Percentiles rank a stretch among this genome's conserved stretches.
Conservation (phyloP, 2,113 vertebrate genomes). For the Solea solea region DNA sequence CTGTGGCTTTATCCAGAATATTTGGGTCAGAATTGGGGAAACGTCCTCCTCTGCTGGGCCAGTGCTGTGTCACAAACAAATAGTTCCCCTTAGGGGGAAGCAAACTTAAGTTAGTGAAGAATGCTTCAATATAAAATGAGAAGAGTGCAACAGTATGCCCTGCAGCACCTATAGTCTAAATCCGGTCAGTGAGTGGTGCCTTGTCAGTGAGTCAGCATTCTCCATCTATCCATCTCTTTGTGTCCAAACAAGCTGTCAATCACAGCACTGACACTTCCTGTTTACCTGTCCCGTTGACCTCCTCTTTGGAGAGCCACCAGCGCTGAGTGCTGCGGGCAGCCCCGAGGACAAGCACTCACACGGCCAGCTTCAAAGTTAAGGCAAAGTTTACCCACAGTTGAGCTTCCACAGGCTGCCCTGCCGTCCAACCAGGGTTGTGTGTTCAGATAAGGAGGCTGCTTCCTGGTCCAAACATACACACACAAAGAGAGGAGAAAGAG, state of each 20-base stretch:
- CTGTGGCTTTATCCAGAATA: constrained; percentile 39
- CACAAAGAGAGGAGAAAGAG: constrained; percentile 48
- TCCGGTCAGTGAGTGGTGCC: constrained; percentile 47
- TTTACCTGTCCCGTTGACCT: constrained; percentile 81
- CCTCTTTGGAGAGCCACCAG: constrained; percentile 68
- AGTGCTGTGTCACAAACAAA: constrained; percentile 50
- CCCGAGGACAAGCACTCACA: constrained; percentile 72
- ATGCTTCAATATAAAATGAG: not conserved
- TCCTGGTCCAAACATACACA: constrained; percentile 66
- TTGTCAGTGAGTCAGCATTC: constrained; percentile 67
- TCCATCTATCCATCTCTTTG: constrained; percentile 73
- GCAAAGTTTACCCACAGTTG: constrained; percentile 79
- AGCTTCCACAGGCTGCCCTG: constrained; percentile 75
- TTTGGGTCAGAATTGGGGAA: constrained; percentile 50
- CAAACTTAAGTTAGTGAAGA: too few species aligned
- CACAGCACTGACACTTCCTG: constrained; percentile 73
- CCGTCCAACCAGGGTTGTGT: constrained; percentile 60
- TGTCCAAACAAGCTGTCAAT: constrained; percentile 79
- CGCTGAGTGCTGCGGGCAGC: constrained; percentile 61
- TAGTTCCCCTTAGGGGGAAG: constrained; percentile 18
- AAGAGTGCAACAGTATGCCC: constrained; percentile 21
- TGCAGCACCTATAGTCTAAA: constrained; percentile 41
- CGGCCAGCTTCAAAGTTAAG: constrained; percentile 76
- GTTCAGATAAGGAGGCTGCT: constrained; percentile 71
- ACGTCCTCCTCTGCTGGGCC: constrained; percentile 42